These are phyloP conservation scores for Crotalus horridus DNA, from an alignment of 2,113 vertebrate species.

Conservation along the genomic window DNA sequence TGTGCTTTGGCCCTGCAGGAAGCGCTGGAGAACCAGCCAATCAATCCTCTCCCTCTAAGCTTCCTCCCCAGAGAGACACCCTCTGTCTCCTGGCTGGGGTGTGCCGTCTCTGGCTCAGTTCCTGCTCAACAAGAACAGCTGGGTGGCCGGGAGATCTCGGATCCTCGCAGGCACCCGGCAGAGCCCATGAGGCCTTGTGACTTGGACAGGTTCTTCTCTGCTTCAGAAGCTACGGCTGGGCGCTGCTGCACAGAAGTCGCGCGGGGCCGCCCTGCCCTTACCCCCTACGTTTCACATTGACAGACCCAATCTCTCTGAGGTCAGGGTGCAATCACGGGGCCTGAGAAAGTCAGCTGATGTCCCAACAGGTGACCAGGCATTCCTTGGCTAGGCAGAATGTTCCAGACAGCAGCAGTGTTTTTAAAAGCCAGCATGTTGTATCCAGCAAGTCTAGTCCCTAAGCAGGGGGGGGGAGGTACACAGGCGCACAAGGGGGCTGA, in stretches of 20 bases:
- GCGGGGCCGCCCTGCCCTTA: not conserved
- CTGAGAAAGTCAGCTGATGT: not conserved
- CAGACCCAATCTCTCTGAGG: not conserved
- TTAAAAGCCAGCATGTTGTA: not conserved
- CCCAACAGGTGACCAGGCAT: not conserved
- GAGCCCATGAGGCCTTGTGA: not conserved
- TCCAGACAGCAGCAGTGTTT: not conserved
- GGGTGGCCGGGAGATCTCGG: not conserved
- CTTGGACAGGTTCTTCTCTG: not conserved
- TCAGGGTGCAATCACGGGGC: not conserved
- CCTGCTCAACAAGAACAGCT: not conserved
- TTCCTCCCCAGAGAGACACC: rapidly evolving
- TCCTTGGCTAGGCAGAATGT: too few relatives aligned
- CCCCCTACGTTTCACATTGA: not conserved
- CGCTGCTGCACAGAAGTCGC: too few relatives aligned
- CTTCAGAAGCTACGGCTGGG: not conserved
- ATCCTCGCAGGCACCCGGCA: not conserved
- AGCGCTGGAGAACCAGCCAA: not conserved
- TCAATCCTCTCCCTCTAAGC: not conserved
- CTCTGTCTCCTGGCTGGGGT: not conserved
- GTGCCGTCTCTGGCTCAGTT: not conserved
- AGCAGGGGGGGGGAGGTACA: too few relatives aligned
- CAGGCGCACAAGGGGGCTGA: not conserved
- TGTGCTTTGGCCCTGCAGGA: not conserved
- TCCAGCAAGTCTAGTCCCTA: not conserved